Base-by-base conservation (phyloP, 2,113 vertebrate species). In the Hystrix brachyura region DNA sequence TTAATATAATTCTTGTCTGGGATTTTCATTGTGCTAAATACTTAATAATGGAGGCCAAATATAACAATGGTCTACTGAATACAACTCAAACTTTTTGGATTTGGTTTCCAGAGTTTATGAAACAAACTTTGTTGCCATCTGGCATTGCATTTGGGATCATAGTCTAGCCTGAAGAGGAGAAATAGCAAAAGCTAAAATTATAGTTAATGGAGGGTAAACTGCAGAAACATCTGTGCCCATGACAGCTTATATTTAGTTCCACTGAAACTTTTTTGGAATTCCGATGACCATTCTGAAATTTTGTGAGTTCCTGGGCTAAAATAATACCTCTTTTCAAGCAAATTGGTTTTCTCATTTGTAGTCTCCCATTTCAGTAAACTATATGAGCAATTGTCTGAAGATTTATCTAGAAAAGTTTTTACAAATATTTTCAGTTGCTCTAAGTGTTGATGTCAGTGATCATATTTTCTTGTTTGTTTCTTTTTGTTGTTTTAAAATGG, bases 241-340 rank as follows among this genome's bases (percentile, higher is more conserved):
- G 89, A 78, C 43, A 97, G 92, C 34, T 96, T 97, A 48, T 79
- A 91, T 94, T 94, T 97, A 78, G 74, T 85, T 92, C 29, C n/a
- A 87, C 89, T 55, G 76, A 91, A 93, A 85, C 32, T 48, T 87
- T 60, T 84, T 95, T 64, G 46, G 81, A 72, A 96, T 94, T 82
- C 43, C 87, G 94, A 97, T 94, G 80, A 85, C 32, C 32, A 60
- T 90, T 71, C 79, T 81, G 10, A 97, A 91, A 87, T 88, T 83
- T 94, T 94, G 59, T 82, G 78, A 85, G 64, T 88, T 84, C 90
- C 25, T 92, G 38, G n/a, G 32, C 48, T 95, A 80, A 94, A 91
- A 90, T 94, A 89, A 94, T 80, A 84, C 81, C 83, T 87, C 79
- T 87, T 95, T 95, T 91, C 21, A 86, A 94, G 46, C 32, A 92